Evolutionary conservation across 2,113 vertebrate species (phyloP), one percentile per base, ranked within the genome.

Genomic region (Macquaria australasica): DNA sequence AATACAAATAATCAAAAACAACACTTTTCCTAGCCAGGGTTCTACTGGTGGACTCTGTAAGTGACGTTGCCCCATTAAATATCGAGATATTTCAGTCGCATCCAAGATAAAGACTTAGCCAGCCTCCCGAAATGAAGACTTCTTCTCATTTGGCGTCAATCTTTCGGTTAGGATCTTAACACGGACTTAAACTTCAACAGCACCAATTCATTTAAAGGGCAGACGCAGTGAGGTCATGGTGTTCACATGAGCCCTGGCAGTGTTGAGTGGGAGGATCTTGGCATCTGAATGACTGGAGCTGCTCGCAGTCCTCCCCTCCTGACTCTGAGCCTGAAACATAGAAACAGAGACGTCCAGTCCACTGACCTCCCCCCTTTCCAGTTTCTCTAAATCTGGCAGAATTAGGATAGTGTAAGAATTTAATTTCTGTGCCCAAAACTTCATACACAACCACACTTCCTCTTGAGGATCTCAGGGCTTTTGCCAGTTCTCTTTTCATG

Each of bases 191-290:
- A 85, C 31, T 45, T 94, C 82, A 92, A 59, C 88, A 87, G 86
- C 37, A 8, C 79, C 87, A 51, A 82, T 78, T 92, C 80, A 72
- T 88, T 87, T 59, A 84, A 87, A 87, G 86, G 83, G 58, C 86
- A 75, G 64, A 68, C 31, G 34, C 48, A 39, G 88, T 90, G 93
- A 93, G 91, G 90, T 93, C 92, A 92, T 87, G 70, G 76, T 85
- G 85, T 93, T 93, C 90, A 90, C 92, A 91, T 88, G 88, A 91
- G 89, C 87, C 78, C 81, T 68, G 28, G 7, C 84, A 53, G 68
- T 14, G 69, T 34, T 50, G 80, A 90, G 89, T 77, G 89, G 88
- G 91, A 95, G 93, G 89, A 83, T 88, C 89, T 81, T 89, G 90
- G 91, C 82, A 89, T 82, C 70, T 51, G 68, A 77, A 34, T 80